A percentile compares a stretch with the other conserved stretches of the same genome.
Conservation (phyloP, 2,113 vertebrate species). For the Pithys albifrons region DNA sequence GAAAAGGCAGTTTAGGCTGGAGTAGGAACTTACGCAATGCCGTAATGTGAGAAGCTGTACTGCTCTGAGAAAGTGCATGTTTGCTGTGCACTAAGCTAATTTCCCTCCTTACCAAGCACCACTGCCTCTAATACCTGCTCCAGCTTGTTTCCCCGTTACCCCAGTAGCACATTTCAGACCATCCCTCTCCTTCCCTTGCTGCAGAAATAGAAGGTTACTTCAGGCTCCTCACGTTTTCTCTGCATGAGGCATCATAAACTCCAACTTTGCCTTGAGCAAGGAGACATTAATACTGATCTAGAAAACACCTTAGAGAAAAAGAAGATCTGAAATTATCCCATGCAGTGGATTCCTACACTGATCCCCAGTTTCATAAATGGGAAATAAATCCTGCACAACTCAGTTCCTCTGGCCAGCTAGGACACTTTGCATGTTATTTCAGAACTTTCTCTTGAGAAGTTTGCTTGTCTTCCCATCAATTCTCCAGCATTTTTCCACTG, state of each 20-base stretch:
- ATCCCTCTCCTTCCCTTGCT: background rate
- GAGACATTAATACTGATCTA: background rate
- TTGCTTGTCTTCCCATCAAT: background rate
- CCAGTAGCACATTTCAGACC: background rate
- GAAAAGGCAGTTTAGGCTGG: background rate
- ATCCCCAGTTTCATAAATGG: background rate
- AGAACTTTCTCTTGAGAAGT: background rate
- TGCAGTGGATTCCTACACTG: background rate
- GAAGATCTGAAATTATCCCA: background rate
- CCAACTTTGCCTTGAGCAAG: background rate
- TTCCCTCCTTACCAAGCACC: background rate
- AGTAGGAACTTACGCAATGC: background rate
- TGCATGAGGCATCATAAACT: background rate
- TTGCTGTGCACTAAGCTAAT: background rate
- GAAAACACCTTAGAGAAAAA: background rate
- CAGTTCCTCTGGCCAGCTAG: background rate
- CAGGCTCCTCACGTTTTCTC: background rate
- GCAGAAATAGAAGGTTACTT: background rate
- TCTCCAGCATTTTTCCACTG: background rate
- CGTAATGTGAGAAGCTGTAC: background rate
- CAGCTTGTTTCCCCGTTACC: background rate
- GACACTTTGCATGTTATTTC: background rate
- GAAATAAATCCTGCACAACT: background rate
- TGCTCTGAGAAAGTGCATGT: background rate
- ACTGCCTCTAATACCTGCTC: background rate